Evolutionary conservation across 2,113 vertebrate species (phyloP).

Genomic region (Tetrao urogallus): DNA sequence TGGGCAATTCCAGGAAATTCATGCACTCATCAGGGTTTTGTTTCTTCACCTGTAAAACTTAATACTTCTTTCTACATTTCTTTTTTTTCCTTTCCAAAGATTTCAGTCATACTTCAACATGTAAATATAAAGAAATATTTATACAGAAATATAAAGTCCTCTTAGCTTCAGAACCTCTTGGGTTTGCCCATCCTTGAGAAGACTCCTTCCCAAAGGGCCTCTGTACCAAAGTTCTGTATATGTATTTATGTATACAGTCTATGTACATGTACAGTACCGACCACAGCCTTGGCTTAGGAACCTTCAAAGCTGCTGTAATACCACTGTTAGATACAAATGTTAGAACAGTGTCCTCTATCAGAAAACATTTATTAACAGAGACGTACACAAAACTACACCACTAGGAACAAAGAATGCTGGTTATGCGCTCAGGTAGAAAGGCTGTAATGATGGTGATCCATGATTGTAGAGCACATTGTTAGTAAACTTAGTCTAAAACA

Average conservation of each 20-base stretch:
- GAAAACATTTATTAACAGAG: not conserved
- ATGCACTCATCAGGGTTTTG: not conserved
- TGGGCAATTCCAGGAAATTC: not conserved
- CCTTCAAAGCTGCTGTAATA: not conserved
- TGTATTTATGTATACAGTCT: not conserved
- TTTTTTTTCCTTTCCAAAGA: not conserved
- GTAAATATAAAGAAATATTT: not conserved
- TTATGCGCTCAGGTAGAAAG: not conserved
- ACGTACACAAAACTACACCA: not conserved
- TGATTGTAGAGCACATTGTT: not conserved
- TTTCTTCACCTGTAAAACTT: not conserved
- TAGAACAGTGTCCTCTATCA: not conserved
- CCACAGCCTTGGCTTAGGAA: not conserved
- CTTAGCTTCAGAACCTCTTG: not conserved
- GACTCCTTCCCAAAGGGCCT: not conserved
- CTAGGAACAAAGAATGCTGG: not conserved
- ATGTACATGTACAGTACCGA: too few species aligned
- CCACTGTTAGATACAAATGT: not conserved
- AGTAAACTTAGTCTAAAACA: not conserved
- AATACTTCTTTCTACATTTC: not conserved
- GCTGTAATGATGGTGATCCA: not conserved
- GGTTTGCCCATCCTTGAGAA: not conserved
- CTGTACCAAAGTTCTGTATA: not conserved
- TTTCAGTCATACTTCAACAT: not conserved
- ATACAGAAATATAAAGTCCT: not conserved